These are phyloP conservation scores for Mus spicilegus DNA, from an alignment of 2,113 vertebrate genomes.

Conservation along the genomic window DNA sequence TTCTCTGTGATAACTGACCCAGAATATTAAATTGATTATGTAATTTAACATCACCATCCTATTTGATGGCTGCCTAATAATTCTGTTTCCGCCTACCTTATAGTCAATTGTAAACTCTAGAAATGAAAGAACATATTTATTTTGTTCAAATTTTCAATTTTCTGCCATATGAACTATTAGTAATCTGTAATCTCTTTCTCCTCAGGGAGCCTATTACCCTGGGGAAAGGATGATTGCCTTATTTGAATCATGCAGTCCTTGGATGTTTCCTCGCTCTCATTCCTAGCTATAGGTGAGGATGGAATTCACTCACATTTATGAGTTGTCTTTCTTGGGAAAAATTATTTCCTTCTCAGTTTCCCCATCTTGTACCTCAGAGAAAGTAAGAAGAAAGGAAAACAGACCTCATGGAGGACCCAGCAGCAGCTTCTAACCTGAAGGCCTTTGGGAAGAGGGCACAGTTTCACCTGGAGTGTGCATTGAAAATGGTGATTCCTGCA, in stretches of 20 bases:
- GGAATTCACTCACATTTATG: background rate
- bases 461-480: background rate
- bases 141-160: conserved; percentile 83
- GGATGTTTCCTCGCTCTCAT: conserved; percentile 17
- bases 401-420: background rate
- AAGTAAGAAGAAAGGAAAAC: conserved; percentile 12
- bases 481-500: background rate
- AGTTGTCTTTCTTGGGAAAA: background rate
- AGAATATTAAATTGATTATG: conserved; percentile 79
- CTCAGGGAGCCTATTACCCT: conserved; percentile 70
- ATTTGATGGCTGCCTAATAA: conserved; percentile 77
- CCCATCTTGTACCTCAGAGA: background rate
- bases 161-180: conserved; percentile 76
- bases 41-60: conserved; percentile 79
- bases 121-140: conserved; percentile 76
- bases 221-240: conserved; percentile 73
- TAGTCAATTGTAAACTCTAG: conserved; percentile 71
- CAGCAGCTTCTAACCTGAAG: background rate
- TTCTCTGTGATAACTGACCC: conserved; percentile 79
- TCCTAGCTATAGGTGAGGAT: background rate
- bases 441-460: background rate
- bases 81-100: conserved; percentile 63
- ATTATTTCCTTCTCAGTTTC: background rate
- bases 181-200: conserved; percentile 84
- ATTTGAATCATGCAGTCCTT: conserved; percentile 18